A percentile compares a stretch with the other conserved stretches of the same genome.
These are phyloP conservation scores for Heliornis fulica DNA, from an alignment of 2,113 vertebrate species.

Conservation along the genomic window DNA sequence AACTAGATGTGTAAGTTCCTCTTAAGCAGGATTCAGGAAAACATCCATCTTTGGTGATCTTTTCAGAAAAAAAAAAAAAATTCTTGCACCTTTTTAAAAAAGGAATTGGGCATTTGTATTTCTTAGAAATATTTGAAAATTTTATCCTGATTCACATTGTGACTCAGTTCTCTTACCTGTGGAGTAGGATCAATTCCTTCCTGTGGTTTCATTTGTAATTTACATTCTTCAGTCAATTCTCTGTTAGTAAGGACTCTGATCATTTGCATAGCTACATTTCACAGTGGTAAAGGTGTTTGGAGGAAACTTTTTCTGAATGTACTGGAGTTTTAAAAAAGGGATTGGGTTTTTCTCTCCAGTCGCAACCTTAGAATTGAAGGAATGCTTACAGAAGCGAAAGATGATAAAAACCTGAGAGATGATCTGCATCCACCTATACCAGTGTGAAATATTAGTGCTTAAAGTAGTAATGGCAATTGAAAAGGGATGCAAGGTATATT, in stretches of 20 bases:
- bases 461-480: neutral
- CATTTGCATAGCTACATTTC: conserved; percentile 14
- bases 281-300: neutral
- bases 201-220: neutral
- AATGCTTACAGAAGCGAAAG: neutral
- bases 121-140: neutral
- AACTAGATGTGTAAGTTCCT: neutral
- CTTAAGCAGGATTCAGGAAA: neutral
- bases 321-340: neutral
- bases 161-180: conserved; percentile 24
- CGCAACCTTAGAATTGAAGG: neutral
- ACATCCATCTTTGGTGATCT: neutral
- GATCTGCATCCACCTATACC: neutral
- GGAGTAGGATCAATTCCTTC: neutral
- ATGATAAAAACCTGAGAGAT: neutral
- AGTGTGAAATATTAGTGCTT: neutral
- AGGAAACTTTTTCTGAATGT: neutral
- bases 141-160: neutral
- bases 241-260: neutral
- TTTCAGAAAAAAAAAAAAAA: neutral
- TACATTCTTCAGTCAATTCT: neutral
- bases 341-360: neutral
- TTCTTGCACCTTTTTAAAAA: neutral
- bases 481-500: neutral
- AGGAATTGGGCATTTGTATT: neutral